Conservation (phyloP, 1,140 invertebrate species). For the Gryon sp. region DNA sequence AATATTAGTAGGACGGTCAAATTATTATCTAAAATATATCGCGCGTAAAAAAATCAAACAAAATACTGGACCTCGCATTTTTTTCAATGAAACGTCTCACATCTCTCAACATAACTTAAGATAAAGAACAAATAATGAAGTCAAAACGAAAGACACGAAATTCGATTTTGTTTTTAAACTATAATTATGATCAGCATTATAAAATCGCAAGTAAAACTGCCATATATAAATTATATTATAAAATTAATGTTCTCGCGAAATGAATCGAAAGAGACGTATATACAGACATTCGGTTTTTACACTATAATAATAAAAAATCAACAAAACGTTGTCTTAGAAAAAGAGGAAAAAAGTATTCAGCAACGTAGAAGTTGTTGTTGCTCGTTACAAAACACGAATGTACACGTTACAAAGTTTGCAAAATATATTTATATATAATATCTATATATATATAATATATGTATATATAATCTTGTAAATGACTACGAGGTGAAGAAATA, state of each 20-base stretch:
- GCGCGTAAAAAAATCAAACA: conserved; percentile 35
- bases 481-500: conserved; percentile 30
- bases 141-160: neutral
- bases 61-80: conserved; percentile 7
- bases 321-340: conserved; percentile 5
- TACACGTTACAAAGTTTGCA: conserved; percentile 27
- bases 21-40: conserved; percentile 15
- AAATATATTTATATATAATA: conserved; percentile 39
- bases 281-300: conserved; percentile 19
- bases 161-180: no score
- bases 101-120: conserved; percentile 2
- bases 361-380: conserved; percentile 2
- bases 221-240: conserved; percentile 22
- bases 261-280: conserved; percentile 23
- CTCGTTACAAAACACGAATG: conserved; percentile 32
- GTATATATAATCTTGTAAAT: conserved; percentile 28
- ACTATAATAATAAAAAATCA: conserved; percentile 2
- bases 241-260: neutral
- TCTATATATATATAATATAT: conserved; percentile 22
- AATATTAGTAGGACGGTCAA: conserved; percentile 4
- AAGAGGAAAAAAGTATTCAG: neutral
- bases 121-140: neutral
- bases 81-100: conserved; percentile 10
- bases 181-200: no score
- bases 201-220: conserved; percentile 8